phyloP scores from a whole-genome alignment of 1,140 invertebrate genomes.

The Nylanderia fulva region DNA sequence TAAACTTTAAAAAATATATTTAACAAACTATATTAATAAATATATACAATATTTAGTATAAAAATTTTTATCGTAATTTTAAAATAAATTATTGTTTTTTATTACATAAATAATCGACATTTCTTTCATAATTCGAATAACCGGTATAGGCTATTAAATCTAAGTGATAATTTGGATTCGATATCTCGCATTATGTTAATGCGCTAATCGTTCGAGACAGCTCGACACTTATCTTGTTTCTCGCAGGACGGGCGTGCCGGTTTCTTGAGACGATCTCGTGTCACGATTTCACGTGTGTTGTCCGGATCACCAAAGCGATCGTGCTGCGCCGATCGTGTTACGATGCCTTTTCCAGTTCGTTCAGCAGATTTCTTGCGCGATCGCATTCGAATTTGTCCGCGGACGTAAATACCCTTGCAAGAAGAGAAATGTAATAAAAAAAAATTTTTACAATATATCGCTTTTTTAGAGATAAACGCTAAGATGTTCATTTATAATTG shows the following conservation, averaged over 20 bases:
- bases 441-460: neutral
- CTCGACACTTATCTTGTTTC: conserved; percentile 75
- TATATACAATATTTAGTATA: too few species aligned
- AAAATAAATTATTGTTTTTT: neutral
- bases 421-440: neutral
- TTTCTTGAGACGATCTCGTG: conserved; percentile 71
- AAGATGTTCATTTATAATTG: conserved; percentile 4
- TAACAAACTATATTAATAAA: neutral
- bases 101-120: neutral
- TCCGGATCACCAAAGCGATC: conserved; percentile 71
- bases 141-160: conserved; percentile 3
- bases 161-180: conserved; percentile 35
- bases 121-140: neutral
- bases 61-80: neutral
- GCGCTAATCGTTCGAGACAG: conserved; percentile 76
- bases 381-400: conserved; percentile 77
- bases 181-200: conserved; percentile 67
- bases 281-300: conserved; percentile 72
- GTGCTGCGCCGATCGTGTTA: conserved; percentile 78
- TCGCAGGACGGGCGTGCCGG: conserved; percentile 67
- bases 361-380: conserved; percentile 82
- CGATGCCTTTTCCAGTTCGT: conserved; percentile 81
- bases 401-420: conserved; percentile 59
- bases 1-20: neutral
- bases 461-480: conserved; percentile 13